phyloP scores from a whole-genome alignment of 2,888 invertebrate species.

The Plebejus melissa region DNA sequence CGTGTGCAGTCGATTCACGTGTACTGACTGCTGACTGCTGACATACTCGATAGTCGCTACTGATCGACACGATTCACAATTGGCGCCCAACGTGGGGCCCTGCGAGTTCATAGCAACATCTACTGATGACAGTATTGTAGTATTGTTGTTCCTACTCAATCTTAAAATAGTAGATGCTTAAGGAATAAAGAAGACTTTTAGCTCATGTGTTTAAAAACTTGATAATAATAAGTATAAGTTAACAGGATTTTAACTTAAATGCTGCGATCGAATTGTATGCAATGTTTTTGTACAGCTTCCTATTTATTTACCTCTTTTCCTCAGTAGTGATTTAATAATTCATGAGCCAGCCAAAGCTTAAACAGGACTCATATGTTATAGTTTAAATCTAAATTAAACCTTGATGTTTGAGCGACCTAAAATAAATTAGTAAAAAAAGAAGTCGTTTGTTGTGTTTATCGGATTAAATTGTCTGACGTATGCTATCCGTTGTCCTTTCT shows the following conservation, averaged over 20 bases:
- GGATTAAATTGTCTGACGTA: background rate
- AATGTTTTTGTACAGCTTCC: no score
- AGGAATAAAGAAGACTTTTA: background rate
- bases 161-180: background rate
- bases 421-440: background rate
- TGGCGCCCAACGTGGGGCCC: conserved; percentile 11
- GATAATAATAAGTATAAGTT: no score
- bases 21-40: background rate
- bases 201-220: background rate
- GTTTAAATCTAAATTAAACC: background rate
- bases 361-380: background rate
- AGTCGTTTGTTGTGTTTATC: background rate
- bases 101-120: background rate
- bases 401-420: no score
- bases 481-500: background rate
- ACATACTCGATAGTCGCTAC: background rate
- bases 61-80: background rate
- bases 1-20: background rate
- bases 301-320: no score
- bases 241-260: background rate
- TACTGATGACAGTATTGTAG: background rate
- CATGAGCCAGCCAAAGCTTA: no score
- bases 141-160: background rate
- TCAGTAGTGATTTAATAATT: no score
- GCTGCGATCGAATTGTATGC: no score